Percentiles rank a stretch among this genome's conserved stretches.
These are phyloP conservation scores for Tetanocera ferruginea DNA, from an alignment of 2,888 invertebrate genomes.

Conservation along the genomic window DNA sequence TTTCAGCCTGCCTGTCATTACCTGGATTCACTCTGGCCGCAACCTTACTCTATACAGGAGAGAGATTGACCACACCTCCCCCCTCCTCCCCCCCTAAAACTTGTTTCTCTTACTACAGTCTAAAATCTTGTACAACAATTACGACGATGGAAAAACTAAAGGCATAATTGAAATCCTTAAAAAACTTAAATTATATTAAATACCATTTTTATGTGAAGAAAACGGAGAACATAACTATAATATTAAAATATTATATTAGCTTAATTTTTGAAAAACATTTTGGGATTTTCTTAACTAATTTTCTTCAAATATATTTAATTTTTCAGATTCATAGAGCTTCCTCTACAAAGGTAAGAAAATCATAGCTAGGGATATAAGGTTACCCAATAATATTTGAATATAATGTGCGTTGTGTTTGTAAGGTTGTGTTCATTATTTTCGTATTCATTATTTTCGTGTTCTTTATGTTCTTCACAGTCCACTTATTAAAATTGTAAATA, in stretches of 20 bases:
- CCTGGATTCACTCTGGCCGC: neutral
- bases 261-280: neutral
- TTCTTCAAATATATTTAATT: constrained; percentile 41
- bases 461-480: neutral
- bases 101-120: neutral
- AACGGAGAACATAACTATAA: too few relatives aligned
- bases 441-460: neutral
- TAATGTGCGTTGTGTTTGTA: constrained; percentile 19
- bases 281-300: neutral
- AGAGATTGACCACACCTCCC: neutral
- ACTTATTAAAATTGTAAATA: too few relatives aligned
- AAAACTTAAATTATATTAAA: too few relatives aligned
- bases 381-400: neutral
- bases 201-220: too few relatives aligned
- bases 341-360: constrained; percentile 61
- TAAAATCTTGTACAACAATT: neutral
- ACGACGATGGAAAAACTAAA: too few relatives aligned
- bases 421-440: neutral
- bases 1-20: neutral
- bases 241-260: too few relatives aligned
- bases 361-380: constrained; percentile 5
- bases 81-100: too few relatives aligned
- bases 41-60: neutral
- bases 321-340: constrained; percentile 63
- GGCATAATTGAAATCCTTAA: too few relatives aligned